A percentile compares a stretch with the other conserved stretches of the same genome.
These are phyloP conservation scores for Sebastes goodei DNA, from an alignment of 2,797 vertebrate species.

Conservation along the genomic window DNA sequence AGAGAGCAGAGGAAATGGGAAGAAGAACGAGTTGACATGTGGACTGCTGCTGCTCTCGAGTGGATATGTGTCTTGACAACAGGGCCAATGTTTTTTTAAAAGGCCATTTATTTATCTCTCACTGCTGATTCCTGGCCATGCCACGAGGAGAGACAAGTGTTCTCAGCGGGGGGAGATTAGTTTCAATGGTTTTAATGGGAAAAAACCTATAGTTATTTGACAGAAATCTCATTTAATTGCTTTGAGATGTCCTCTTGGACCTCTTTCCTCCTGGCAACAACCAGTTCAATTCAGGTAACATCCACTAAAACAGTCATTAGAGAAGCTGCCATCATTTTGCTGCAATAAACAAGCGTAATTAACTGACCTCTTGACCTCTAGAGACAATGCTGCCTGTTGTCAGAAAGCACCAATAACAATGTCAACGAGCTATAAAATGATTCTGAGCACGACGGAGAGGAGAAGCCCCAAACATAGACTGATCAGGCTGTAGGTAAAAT, in stretches of 20 bases:
- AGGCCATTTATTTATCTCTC: slow-evolving; percentile 81
- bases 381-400: slow-evolving; percentile 68
- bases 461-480: neutral
- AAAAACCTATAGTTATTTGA: slow-evolving; percentile 50
- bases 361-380: slow-evolving; percentile 78
- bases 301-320: slow-evolving; percentile 40
- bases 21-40: slow-evolving; percentile 74
- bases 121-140: slow-evolving; percentile 72
- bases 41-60: slow-evolving; percentile 71
- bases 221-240: slow-evolving; percentile 70
- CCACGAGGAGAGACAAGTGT: slow-evolving; percentile 75
- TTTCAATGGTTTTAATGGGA: slow-evolving; percentile 72
- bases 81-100: slow-evolving; percentile 71
- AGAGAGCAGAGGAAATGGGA: slow-evolving; percentile 67
- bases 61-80: slow-evolving; percentile 81
- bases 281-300: slow-evolving; percentile 25
- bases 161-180: slow-evolving; percentile 63
- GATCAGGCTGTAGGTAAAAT: neutral
- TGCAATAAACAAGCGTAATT: slow-evolving; percentile 69
- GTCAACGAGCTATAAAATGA: slow-evolving; percentile 64
- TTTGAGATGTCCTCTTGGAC: slow-evolving; percentile 61
- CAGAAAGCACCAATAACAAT: slow-evolving; percentile 54
- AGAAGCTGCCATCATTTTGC: slow-evolving; percentile 46
- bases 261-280: slow-evolving; percentile 32
- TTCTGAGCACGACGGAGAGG: slow-evolving; percentile 9